phyloP scores from a whole-genome alignment of 2,797 vertebrate genomes.

The Tiaroga cobitis region DNA sequence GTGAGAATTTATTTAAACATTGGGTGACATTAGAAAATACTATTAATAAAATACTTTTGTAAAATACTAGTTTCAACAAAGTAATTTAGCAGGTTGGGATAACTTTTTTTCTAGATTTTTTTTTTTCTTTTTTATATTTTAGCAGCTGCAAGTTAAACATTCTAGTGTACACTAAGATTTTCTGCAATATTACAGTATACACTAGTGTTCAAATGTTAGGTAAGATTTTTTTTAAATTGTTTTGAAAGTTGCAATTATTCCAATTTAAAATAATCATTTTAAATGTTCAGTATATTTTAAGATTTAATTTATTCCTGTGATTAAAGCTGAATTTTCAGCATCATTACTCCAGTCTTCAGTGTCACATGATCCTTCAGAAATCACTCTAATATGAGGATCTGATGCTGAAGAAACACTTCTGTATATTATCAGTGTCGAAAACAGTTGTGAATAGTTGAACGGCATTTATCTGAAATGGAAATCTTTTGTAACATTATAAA shows the following conservation, averaged over 20 bases:
- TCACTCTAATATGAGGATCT: not conserved
- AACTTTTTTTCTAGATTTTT: too few species aligned
- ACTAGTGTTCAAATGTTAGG: not conserved
- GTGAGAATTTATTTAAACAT: not conserved
- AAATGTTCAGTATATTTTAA: not conserved
- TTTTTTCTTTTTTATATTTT: not conserved
- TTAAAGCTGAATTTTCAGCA: too few species aligned
- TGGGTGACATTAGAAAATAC: not conserved
- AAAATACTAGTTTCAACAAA: not conserved
- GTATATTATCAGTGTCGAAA: not conserved
- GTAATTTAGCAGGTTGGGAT: not conserved
- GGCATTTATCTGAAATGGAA: not conserved
- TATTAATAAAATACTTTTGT: too few species aligned
- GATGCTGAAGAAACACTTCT: not conserved
- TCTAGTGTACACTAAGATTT: not conserved
- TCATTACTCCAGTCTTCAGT: too few species aligned
- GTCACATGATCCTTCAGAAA: too few species aligned
- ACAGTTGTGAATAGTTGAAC: not conserved
- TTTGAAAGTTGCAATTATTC: not conserved
- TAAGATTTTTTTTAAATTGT: rapidly evolving
- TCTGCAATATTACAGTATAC: not conserved
- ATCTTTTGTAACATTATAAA: not conserved
- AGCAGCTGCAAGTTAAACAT: not conserved
- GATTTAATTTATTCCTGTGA: too few species aligned
- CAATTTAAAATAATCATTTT: not conserved